Evolutionary conservation across 2,888 invertebrate species (phyloP).

Genomic region (Catotricha subobsoleta): DNA sequence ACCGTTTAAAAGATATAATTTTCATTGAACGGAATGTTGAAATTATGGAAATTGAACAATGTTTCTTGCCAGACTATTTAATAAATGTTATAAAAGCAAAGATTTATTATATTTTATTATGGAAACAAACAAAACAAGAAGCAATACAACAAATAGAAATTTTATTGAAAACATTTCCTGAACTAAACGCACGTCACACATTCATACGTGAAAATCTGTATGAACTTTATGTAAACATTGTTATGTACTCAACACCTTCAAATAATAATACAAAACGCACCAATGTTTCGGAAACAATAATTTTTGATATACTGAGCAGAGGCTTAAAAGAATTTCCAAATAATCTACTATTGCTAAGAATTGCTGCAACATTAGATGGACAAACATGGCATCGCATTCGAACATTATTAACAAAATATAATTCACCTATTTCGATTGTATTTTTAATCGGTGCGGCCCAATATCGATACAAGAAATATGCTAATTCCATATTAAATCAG

Average conservation of each 20-base stretch:
- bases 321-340: constrained; percentile 36
- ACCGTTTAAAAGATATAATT: constrained; percentile 14
- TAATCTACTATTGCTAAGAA: constrained; percentile 37
- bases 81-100: constrained; percentile 18
- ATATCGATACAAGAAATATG: constrained; percentile 1
- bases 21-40: constrained; percentile 16
- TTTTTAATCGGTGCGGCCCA: constrained; percentile 30
- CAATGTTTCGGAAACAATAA: constrained; percentile 19
- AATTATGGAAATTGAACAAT: constrained; percentile 20
- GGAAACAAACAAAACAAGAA: constrained; percentile 14
- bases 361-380: constrained; percentile 25
- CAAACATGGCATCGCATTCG: constrained; percentile 37
- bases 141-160: constrained; percentile 17
- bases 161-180: constrained; percentile 14
- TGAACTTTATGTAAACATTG: constrained; percentile 25
- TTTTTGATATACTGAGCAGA: constrained; percentile 15
- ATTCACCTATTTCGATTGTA: constrained; percentile 30
- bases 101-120: constrained; percentile 16
- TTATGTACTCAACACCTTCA: constrained; percentile 13
- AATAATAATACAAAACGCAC: not conserved
- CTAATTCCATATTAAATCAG: not conserved
- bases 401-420: constrained; percentile 25
- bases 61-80: constrained; percentile 20
- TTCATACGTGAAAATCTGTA: constrained; percentile 29
- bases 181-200: constrained; percentile 14